phyloP scores from a whole-genome alignment of 2,888 invertebrate genomes.

The Lasioglossum vierecki region DNA sequence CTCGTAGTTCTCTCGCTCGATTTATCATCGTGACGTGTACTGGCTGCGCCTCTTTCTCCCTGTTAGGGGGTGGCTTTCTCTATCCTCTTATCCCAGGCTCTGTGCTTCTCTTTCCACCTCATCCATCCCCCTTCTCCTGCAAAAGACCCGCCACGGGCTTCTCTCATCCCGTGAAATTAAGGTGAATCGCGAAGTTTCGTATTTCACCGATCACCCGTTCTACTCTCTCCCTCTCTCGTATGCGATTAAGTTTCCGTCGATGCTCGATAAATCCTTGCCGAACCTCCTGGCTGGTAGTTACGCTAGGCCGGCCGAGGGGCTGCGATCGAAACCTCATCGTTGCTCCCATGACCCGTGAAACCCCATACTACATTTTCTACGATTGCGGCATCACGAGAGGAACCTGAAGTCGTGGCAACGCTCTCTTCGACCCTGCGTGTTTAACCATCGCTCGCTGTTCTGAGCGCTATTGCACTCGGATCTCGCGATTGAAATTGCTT shows the following conservation, averaged over 20 bases:
- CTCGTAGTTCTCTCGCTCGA: constrained; percentile 72
- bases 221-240: constrained; percentile 44
- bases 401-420: background rate
- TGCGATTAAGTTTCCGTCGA: constrained; percentile 66
- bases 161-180: constrained; percentile 72
- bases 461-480: background rate
- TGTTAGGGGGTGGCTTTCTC: constrained; percentile 47
- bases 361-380: constrained; percentile 5
- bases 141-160: background rate
- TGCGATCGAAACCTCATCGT: constrained; percentile 3
- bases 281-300: background rate
- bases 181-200: constrained; percentile 65
- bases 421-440: background rate
- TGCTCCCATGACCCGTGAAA: constrained; percentile 20
- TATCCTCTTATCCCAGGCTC: constrained; percentile 36
- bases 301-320: constrained; percentile 8
- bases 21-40: constrained; percentile 75
- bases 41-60: constrained; percentile 48
- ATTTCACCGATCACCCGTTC: constrained; percentile 58
- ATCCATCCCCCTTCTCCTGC: background rate
- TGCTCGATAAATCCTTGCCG: constrained; percentile 62
- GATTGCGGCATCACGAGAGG: background rate
- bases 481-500: background rate
- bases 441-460: background rate
- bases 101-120: background rate